These are phyloP conservation scores for Arrhopalites spinosus DNA, from an alignment of 2,888 invertebrate species.

Conservation along the genomic window DNA sequence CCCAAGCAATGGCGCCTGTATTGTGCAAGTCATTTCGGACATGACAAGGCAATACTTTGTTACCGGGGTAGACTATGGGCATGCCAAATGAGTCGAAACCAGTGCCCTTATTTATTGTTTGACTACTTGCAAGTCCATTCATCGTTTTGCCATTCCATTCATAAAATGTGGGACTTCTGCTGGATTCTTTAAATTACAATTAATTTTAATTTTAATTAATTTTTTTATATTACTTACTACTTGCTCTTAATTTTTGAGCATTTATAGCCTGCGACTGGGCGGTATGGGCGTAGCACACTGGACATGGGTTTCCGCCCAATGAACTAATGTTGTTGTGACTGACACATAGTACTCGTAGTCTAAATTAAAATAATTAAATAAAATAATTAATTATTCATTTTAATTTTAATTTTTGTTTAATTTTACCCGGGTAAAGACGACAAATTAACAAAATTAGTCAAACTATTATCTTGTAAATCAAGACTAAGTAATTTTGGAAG, in stretches of 20 bases:
- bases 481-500: conserved; percentile 49
- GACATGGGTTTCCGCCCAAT: conserved; percentile 31
- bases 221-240: conserved; percentile 6
- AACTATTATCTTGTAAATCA: conserved; percentile 48
- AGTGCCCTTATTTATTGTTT: conserved; percentile 21
- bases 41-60: conserved; percentile 13
- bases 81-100: conserved; percentile 34
- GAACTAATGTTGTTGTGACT: conserved; percentile 33
- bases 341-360: conserved; percentile 37
- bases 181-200: conserved; percentile 3
- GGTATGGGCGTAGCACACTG: conserved; percentile 37
- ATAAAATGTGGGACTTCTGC: conserved; percentile 8
- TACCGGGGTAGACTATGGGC: conserved; percentile 19
- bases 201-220: not conserved
- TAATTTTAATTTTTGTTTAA: not conserved
- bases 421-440: conserved; percentile 45
- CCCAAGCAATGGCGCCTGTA: conserved; percentile 34
- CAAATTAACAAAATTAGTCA: conserved; percentile 47
- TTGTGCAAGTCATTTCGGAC: conserved; percentile 22
- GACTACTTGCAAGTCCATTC: conserved; percentile 14
- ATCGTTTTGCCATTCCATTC: conserved; percentile 31
- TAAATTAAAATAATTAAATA: not conserved
- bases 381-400: not conserved
- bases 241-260: conserved; percentile 21
- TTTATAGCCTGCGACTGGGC: conserved; percentile 33